Base-by-base conservation (phyloP, 1,140 invertebrate species). In the Philopotamus ludificatus region DNA sequence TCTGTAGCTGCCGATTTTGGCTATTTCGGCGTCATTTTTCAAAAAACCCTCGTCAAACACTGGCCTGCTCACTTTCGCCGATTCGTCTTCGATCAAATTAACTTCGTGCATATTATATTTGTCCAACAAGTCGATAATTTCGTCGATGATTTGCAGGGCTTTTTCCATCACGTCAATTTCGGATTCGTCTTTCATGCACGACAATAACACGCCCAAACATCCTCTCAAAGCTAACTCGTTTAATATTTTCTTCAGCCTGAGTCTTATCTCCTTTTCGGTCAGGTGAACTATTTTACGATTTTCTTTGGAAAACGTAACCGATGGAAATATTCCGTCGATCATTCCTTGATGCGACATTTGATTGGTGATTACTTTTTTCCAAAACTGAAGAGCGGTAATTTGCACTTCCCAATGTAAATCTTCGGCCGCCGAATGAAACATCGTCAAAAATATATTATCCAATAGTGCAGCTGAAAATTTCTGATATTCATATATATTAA, bases 331-430 rank as follows among this genome's bases (percentile, higher is more conserved):
- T 0, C 87, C 87, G 71, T 92, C 89, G 1, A 92, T 82, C 87
- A 92, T 90, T 23, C 89, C 90, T 76, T 91, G 88, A 71, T 90
- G 83, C 0, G 77, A 82, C 1, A 91, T 73, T 65, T 86, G 80
- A 1, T 83, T 81, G 12, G 83, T 77, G 12, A 90, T 87, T 12
- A 89, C 85, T 21, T 84, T 74, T 39, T 81, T 80, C 90, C 90
- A 92, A 67, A 88, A 91, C 47, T 84, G 76, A 0, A 92, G 71
- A 0, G 87, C 86, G 51, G 83, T 85, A 0, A 87, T 71, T 74
- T 90, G 89, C 0, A 91, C 89, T 75, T 92, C 89, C 89, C 89
- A 90, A 71, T 92, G 86, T 44, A 91, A 82, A 75, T 92, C 90
- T 2, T 81, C 80, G 0, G 86, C 77, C 4, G 87, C 85, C 8